phyloP scores from a whole-genome alignment of 2,797 vertebrate genomes.

The Diplodus sargus region DNA sequence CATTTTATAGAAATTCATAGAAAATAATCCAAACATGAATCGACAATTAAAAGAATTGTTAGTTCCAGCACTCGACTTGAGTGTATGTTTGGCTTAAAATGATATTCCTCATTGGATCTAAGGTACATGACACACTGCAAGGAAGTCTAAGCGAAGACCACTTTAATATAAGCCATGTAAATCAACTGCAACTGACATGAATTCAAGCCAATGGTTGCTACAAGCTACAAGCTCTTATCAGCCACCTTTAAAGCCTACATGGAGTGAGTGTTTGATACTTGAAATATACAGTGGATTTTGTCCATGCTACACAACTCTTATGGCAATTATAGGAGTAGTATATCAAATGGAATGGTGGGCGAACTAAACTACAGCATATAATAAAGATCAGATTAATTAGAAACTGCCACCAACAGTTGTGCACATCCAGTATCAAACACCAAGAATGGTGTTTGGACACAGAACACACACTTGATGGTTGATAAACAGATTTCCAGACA shows the following conservation, averaged over 20 bases:
- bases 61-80: no score
- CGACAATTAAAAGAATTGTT: no score
- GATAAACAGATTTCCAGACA: background rate
- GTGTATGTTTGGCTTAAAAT: background rate
- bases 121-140: background rate
- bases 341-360: background rate
- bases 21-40: no score
- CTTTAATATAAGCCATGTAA: background rate
- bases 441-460: background rate
- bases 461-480: background rate
- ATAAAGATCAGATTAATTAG: background rate
- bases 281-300: background rate
- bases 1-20: no score
- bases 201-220: background rate
- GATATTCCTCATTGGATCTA: background rate
- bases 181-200: background rate
- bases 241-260: background rate
- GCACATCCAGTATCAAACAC: slow-evolving; percentile 1
- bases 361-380: background rate
- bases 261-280: background rate
- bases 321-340: background rate
- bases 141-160: background rate
- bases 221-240: background rate
- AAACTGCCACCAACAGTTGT: background rate
- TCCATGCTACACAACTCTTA: background rate